Evolutionary conservation across 2,797 vertebrate genomes (phyloP).

Genomic region (Phrynocephalus forsythii): DNA sequence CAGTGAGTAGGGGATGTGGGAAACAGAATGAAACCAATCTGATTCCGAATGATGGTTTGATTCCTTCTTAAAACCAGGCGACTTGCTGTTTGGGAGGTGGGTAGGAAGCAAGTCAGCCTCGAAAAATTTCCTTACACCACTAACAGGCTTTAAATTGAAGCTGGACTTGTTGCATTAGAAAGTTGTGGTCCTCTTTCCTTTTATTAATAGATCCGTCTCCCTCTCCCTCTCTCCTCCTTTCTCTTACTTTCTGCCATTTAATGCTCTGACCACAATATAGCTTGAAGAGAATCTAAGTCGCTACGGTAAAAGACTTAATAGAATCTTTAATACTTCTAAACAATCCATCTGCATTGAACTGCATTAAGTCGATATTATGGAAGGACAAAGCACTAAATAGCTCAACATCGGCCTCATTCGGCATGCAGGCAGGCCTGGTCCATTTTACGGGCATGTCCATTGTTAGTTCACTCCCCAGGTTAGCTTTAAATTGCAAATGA

Average conservation of each 20-base stretch:
- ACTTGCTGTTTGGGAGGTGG: constrained; percentile 35
- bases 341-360: constrained; percentile 96
- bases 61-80: constrained; percentile 15
- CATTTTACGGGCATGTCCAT: constrained; percentile 91
- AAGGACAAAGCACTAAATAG: constrained; percentile 98
- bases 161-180: constrained; percentile 62
- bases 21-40: neutral
- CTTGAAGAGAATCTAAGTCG: constrained; percentile 86
- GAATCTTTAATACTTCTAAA: constrained; percentile 97
- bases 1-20: neutral
- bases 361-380: constrained; percentile 99
- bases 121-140: constrained; percentile 46
- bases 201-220: constrained; percentile 77
- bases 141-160: constrained; percentile 63
- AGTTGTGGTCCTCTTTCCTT: constrained; percentile 43
- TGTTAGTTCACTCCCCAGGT: constrained; percentile 96
- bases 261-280: constrained; percentile 83
- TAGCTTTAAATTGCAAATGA: constrained; percentile 99
- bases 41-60: constrained; percentile 17
- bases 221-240: constrained; percentile 65
- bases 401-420: constrained; percentile 96
- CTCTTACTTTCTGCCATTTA: constrained; percentile 83
- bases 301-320: constrained; percentile 97
- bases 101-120: neutral
- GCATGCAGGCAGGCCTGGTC: constrained; percentile 89